phyloP scores from a whole-genome alignment of 1,140 invertebrate species.

The Drosophila ananassae region DNA sequence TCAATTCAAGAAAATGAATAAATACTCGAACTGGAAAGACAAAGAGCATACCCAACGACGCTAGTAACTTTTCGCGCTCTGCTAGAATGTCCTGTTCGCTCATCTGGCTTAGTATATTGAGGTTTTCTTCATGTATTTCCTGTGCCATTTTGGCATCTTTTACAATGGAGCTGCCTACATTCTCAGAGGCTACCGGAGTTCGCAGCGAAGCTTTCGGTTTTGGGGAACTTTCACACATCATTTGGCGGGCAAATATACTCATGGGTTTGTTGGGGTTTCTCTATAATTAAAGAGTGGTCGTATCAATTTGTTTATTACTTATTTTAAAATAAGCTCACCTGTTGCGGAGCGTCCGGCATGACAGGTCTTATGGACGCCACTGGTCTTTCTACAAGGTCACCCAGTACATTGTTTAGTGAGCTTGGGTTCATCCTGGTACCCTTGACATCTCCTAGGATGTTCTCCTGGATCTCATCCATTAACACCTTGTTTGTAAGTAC shows the following conservation, averaged over 20 bases:
- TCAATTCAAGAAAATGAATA: background rate
- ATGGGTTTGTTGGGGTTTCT: constrained; percentile 6
- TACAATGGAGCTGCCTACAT: constrained; percentile 85
- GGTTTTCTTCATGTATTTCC: constrained; percentile 90
- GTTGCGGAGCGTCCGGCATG: background rate
- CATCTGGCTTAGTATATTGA: constrained; percentile 88
- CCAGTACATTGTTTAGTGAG: constrained; percentile 84
- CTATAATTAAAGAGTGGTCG: constrained; percentile 9
- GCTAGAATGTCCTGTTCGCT: constrained; percentile 89
- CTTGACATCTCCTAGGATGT: constrained; percentile 68
- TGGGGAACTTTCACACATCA: constrained; percentile 31
- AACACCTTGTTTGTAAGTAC: constrained; percentile 28
- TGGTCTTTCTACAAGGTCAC: constrained; percentile 86
- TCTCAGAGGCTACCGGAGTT: background rate
- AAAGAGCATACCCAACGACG: constrained; percentile 86
- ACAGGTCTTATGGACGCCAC: constrained; percentile 12
- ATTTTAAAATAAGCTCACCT: constrained; percentile 9
- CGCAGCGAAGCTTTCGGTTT: background rate
- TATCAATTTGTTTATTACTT: background rate
- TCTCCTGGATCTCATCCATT: constrained; percentile 74
- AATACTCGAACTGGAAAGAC: background rate
- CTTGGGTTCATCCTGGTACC: constrained; percentile 36
- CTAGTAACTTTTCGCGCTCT: constrained; percentile 89
- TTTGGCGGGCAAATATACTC: constrained; percentile 58
- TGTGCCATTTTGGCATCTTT: constrained; percentile 85